Base-by-base conservation (phyloP, 1,140 invertebrate genomes). In the Dinoponera quadriceps region DNA sequence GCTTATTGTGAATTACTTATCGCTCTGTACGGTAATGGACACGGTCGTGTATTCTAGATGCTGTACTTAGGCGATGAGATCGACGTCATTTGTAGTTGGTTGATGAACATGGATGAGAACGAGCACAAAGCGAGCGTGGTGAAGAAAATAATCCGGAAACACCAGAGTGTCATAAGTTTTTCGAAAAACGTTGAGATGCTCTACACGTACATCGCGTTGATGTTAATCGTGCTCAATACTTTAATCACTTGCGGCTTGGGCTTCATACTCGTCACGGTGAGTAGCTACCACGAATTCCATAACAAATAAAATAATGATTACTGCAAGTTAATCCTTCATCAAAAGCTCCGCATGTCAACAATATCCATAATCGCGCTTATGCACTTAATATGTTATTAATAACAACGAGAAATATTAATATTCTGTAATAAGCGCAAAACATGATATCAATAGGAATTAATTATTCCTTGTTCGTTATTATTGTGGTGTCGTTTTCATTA, bases 261-360 rank as follows among this genome's bases (percentile, higher is more conserved):
- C 18, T 86, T 84, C 22, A n/a, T 81, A 13, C 27, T 86, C 9
- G 25, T 81, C n/a, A 86, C 68, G 13, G 85, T 86, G 22, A 86
- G 74, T 62, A 68, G 22, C 59, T 0, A 25, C 9, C 16, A 48
- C 60, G 5, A 55, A 13, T 22, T 18, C 5, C 18, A 55, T 14
- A 11, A n/a, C 57, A 3, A 48, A 16, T 44, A 54, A 14, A 3
- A 5, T n/a, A 74, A 18, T 11, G 33, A 25, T 48, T 48, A 11
- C 3, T n/a, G 0, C n/a, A 27, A 60, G 0, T 1, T 11, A 14
- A 20, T 1, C 54, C 2, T 29, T 33, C 49, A 11, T 22, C 16
- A 11, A 44, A 4, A 11, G 11, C 4, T 44, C 7, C 9, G 3
- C 11, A 3, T 44, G 38, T 44, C 4, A 44, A 44, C 9, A 44